Evolutionary conservation across 2,113 vertebrate genomes (phyloP), one percentile per base, ranked within the genome.

Genomic region (Datnioides undecimradiatus): DNA sequence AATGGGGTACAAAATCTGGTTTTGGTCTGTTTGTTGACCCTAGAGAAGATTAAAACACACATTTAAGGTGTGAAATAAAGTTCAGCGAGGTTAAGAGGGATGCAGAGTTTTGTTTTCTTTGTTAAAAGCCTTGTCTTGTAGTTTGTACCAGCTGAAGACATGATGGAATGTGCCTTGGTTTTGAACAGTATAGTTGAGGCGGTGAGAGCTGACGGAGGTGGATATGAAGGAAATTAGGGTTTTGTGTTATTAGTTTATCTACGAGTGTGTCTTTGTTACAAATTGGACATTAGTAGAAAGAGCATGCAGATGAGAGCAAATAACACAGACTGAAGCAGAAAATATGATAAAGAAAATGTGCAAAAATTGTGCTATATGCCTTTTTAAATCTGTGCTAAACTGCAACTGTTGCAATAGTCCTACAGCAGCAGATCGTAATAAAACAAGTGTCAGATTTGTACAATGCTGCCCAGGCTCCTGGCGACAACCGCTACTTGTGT

Each of bases 361-460:
- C 19, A 13, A 19, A 72, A 29, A 57, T 3, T 16, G 25, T 65
- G 13, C 17, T 23, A 21, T 17, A n/a, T 46, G 62, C 34, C 3
- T n/a, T 63, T 72, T 55, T 73, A 74, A 73, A 70, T 59, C 63
- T 43, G 12, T 23, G 13, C 21, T 34, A 70, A 79, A 75, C 34
- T 66, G 73, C 73, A 78, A 58, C 75, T 71, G 17, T 21, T 64
- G 43, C 66, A 68, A 8, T 79, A 54, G 49, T 31, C 33, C 36
- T 5, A 27, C 72, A 58, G 60, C 52, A 60, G 52, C 65, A 75
- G 40, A 46, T 72, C 65, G 1, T 64, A 54, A 75, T 51, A 68
- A 73, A 80, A 79, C 80, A 80, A 78, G 65, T 69, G 76, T 76
- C 73, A 83, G 63, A 82, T 84, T 71, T 77, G 60, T 54, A 63